Percentiles rank a stretch among this genome's conserved stretches.
Evolutionary conservation across 2,888 invertebrate genomes (phyloP).

Genomic region (Xestia ashworthii): DNA sequence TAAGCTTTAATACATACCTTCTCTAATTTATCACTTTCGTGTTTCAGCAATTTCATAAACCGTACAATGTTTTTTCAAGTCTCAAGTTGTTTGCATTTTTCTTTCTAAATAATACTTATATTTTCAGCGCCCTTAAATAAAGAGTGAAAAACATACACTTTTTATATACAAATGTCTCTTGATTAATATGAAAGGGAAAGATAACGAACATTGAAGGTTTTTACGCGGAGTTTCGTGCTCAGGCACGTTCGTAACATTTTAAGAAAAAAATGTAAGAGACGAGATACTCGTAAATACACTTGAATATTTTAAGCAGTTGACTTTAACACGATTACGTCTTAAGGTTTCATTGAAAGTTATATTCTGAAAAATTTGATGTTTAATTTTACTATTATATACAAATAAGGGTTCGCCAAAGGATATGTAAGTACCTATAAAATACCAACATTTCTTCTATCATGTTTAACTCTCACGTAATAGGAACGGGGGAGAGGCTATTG

Average conservation of each 20-base stretch:
- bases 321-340: neutral
- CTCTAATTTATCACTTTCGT: neutral
- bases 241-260: slow-evolving; percentile 54
- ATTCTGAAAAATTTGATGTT: neutral
- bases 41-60: neutral
- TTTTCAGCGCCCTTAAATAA: slow-evolving; percentile 5
- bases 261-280: slow-evolving; percentile 18
- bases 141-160: slow-evolving; percentile 25
- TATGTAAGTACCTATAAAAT: neutral
- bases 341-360: neutral
- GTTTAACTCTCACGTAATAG: neutral
- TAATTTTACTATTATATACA: neutral
- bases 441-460: neutral
- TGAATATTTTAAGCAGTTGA: slow-evolving; percentile 44
- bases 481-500: neutral
- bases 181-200: slow-evolving; percentile 56
- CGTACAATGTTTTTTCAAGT: neutral
- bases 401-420: neutral
- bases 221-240: slow-evolving; percentile 40
- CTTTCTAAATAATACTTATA: slow-evolving; percentile 5
- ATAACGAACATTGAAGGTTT: slow-evolving; percentile 42
- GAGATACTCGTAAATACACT: slow-evolving; percentile 29
- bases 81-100: neutral
- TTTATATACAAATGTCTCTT: slow-evolving; percentile 42
- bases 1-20: neutral